A percentile compares a stretch with the other conserved stretches of the same genome.
phyloP scores from a whole-genome alignment of 1,140 invertebrate species.

The Bombus pascuorum region DNA sequence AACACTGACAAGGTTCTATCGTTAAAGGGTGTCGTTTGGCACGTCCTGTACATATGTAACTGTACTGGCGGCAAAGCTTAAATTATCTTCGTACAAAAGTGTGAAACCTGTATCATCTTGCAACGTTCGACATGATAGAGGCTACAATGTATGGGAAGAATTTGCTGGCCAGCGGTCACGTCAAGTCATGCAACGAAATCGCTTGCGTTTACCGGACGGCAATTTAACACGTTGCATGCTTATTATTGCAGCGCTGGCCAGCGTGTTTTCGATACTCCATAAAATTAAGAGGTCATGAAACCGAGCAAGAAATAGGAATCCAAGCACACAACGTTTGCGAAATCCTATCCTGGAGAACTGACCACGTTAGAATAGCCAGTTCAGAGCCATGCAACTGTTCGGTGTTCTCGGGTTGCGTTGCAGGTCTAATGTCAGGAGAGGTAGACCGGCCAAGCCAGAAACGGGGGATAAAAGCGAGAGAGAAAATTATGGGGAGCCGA shows the following conservation, averaged over 20 bases:
- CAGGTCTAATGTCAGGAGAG: conserved; percentile 38
- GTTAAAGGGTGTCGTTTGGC: background rate
- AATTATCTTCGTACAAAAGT: background rate
- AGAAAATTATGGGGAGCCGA: conserved; percentile 37
- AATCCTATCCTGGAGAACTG: conserved; percentile 6
- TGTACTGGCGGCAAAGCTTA: background rate
- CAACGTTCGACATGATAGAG: background rate
- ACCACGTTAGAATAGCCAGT: conserved; percentile 1
- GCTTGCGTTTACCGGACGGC: background rate
- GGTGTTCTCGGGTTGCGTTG: conserved; percentile 17
- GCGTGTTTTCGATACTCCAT: conserved; percentile 25
- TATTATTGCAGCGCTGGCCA: background rate
- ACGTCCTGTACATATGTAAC: background rate
- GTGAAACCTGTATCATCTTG: background rate
- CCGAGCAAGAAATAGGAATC: conserved; percentile 2
- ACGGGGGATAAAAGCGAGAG: conserved; percentile 29
- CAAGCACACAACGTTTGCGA: conserved; percentile 2
- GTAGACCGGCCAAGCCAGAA: conserved; percentile 1
- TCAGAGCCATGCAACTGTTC: background rate
- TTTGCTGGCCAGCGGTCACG: background rate
- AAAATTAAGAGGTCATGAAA: conserved; percentile 25
- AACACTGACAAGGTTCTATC: too few relatives aligned
- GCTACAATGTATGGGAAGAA: background rate
- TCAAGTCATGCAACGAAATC: background rate
- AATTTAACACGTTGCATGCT: conserved; percentile 5